Evolutionary conservation across 2,888 invertebrate species (phyloP).

Genomic region (Melanostoma mellinum): DNA sequence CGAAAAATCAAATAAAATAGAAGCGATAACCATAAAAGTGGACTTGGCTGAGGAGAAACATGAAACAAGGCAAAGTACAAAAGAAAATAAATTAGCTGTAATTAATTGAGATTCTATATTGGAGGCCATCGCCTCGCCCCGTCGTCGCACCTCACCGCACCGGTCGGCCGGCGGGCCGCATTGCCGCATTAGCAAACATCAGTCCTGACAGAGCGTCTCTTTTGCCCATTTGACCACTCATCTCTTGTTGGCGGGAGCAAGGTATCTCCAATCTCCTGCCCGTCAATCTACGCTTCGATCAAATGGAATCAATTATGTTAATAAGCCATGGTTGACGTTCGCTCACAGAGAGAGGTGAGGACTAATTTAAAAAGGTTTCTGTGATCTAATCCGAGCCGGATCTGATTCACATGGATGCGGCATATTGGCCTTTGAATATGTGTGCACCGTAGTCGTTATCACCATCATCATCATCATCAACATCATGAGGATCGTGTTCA

Average conservation of each 20-base stretch:
- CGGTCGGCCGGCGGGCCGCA: no score
- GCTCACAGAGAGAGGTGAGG: slow-evolving; percentile 53
- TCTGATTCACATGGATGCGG: slow-evolving; percentile 60
- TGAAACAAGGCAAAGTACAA: slow-evolving; percentile 46
- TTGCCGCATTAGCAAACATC: slow-evolving; percentile 58
- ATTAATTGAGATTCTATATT: slow-evolving; percentile 66
- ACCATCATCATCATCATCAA: slow-evolving; percentile 1
- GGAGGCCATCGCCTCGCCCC: slow-evolving; percentile 33
- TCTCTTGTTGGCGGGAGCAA: slow-evolving; percentile 50
- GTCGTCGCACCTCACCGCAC: no score
- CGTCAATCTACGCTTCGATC: slow-evolving; percentile 66
- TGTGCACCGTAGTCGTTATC: background rate
- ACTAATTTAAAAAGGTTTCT: slow-evolving; percentile 57
- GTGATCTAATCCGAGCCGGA: slow-evolving; percentile 62
- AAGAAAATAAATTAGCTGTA: slow-evolving; percentile 66
- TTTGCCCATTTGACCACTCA: slow-evolving; percentile 43
- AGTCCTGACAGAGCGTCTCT: slow-evolving; percentile 58
- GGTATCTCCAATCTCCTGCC: slow-evolving; percentile 40
- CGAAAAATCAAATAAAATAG: slow-evolving; percentile 51
- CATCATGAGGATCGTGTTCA: slow-evolving; percentile 9
- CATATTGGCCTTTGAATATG: slow-evolving; percentile 11
- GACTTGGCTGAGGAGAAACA: slow-evolving; percentile 47
- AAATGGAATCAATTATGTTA: slow-evolving; percentile 72
- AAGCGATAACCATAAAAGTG: slow-evolving; percentile 63
- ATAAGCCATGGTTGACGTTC: slow-evolving; percentile 64